Evolutionary conservation across 2,797 vertebrate genomes (phyloP), one percentile per base, ranked within the genome.

Genomic region (Alectoris magna): DNA sequence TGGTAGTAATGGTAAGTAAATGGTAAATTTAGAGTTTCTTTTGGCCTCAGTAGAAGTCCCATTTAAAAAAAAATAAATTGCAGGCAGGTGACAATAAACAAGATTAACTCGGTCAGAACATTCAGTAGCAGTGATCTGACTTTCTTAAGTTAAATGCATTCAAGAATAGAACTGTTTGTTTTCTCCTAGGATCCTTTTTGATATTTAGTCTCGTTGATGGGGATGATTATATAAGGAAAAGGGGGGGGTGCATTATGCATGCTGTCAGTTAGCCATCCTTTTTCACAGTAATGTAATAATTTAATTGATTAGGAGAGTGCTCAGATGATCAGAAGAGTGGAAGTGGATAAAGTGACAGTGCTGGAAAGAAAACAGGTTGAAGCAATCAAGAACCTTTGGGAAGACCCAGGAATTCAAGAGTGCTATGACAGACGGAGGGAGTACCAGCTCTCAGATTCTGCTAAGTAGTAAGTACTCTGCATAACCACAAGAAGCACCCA

Each of bases 391-490:
- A 97, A 96, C 75, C 97, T 99, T 56, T 99, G 98, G 98, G 81
- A 92, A 3, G 98, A 99, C 36, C 70, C 81, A 1, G 98, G 98
- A 39, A 97, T 98, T 84, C 98, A 98, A 97, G 97, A 98, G 75
- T 98, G 98, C 84, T 99, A 98, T 1, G 96, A 98, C 39, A 97
- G 98, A 24, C 94, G 98, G 76, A 96, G 98, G 73, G 98, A 99
- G 78, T 98, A 98, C 91, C 98, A 99, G 92, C 91, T 99, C 73
- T 98, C 98, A 9, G 98, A 99, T 95, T 99, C 98, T 2, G 96
- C 98, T 90, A 98, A 98, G 97, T 98, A 99, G 98, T 99, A 97
- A 98, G 98, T 96, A 85, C 21, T 13, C 29, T 27, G 34, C 3
- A 0, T 66, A 85, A 69, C 26, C 55, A 58, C 21, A 73, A 55